A percentile compares a stretch with the other conserved stretches of the same genome.
Evolutionary conservation across 2,797 vertebrate genomes (phyloP).

Genomic region (Alauda arvensis): DNA sequence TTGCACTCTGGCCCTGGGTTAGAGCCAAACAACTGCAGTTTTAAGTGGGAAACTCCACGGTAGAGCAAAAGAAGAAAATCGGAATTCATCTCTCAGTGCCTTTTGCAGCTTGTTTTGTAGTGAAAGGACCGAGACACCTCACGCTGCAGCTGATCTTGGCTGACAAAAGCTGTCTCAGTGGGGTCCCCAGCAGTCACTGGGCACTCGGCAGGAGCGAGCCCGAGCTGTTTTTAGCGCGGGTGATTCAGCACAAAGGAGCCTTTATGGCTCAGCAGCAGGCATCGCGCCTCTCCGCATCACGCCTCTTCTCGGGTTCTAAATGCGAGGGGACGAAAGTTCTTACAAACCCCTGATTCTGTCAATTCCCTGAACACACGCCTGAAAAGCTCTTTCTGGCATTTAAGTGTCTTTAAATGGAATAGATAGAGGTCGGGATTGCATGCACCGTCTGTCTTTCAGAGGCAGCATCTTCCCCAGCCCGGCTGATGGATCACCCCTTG

Average conservation of each 20-base stretch:
- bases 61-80: neutral
- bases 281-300: neutral
- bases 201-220: neutral
- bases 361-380: neutral
- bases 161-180: neutral
- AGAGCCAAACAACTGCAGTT: neutral
- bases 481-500: neutral
- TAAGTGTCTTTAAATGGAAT: neutral
- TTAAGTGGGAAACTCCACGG: neutral
- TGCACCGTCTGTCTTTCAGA: neutral
- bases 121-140: neutral
- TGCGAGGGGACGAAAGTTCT: neutral
- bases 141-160: accelerated
- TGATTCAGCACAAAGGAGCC: constrained; percentile 13
- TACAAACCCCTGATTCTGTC: neutral
- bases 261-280: constrained; percentile 1
- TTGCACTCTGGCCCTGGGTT: neutral
- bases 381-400: neutral
- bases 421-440: neutral
- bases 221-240: neutral
- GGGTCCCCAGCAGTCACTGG: neutral
- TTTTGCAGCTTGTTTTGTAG: neutral
- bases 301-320: constrained; percentile 21
- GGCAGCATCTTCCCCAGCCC: neutral
- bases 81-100: neutral